A percentile compares a stretch with the other conserved stretches of the same genome.
These are phyloP conservation scores for Micrasema minimum DNA, from an alignment of 1,140 invertebrate species.

Conservation along the genomic window DNA sequence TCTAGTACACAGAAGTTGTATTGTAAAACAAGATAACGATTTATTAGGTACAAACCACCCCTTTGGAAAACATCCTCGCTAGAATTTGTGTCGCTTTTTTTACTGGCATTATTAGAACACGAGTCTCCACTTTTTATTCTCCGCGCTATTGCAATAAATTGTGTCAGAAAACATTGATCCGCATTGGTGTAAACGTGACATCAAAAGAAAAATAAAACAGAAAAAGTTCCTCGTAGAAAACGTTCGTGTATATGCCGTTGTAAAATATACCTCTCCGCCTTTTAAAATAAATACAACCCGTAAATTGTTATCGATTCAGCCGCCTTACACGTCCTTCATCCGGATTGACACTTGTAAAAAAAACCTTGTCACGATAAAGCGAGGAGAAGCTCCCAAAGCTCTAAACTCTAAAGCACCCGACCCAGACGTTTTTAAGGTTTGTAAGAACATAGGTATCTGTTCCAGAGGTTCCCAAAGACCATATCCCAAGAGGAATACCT, in stretches of 20 bases:
- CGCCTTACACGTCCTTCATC: conserved; percentile 26
- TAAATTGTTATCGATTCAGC: conserved; percentile 33
- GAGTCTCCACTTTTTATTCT: background rate
- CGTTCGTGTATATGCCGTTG: background rate
- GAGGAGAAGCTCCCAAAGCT: conserved; percentile 36
- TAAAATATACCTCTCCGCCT: conserved; percentile 4
- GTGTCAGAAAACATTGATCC: conserved; percentile 20
- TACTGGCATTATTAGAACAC: no score
- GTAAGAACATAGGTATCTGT: conserved; percentile 1
- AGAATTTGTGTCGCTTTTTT: no score
- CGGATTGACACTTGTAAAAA: conserved; percentile 40
- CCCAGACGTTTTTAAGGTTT: conserved; percentile 29
- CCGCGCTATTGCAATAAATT: background rate
- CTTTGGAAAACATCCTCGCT: no score
- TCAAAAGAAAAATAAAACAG: conserved; percentile 15
- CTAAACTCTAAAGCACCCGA: conserved; percentile 30
- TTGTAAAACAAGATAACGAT: no score
- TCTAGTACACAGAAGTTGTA: no score
- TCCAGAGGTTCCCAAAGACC: conserved; percentile 10
- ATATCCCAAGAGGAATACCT: no score
- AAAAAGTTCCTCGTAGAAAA: background rate
- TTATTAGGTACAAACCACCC: no score
- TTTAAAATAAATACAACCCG: conserved; percentile 31
- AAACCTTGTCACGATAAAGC: conserved; percentile 38
- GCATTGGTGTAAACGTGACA: conserved; percentile 17